Evolutionary conservation across 2,113 vertebrate genomes (phyloP).

Genomic region (Varanus komodoensis): DNA sequence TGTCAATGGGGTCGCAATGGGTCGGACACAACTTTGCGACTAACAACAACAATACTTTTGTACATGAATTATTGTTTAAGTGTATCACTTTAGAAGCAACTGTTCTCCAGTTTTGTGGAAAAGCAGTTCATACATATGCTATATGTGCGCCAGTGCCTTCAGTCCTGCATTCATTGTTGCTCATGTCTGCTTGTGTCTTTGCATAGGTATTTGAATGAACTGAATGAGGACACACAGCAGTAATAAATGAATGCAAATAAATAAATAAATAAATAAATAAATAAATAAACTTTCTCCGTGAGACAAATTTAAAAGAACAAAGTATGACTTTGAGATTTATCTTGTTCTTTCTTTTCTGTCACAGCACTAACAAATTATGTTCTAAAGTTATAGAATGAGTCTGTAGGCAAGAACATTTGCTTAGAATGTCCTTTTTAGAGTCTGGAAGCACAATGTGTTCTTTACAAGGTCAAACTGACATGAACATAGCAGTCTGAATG

Average conservation of each 20-base stretch:
- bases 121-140: no score
- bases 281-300: neutral
- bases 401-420: slow-evolving; percentile 58
- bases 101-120: no score
- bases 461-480: slow-evolving; percentile 79
- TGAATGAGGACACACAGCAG: no score
- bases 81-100: no score
- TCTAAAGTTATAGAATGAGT: slow-evolving; percentile 39
- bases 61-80: no score
- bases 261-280: neutral
- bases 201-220: no score
- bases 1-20: no score
- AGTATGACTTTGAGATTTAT: neutral
- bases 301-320: neutral
- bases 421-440: slow-evolving; percentile 47
- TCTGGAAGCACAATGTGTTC: slow-evolving; percentile 70
- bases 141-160: no score
- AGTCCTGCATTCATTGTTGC: no score
- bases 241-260: neutral
- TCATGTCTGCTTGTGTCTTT: no score
- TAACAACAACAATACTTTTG: no score
- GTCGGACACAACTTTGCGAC: no score
- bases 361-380: slow-evolving; percentile 46
- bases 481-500: slow-evolving; percentile 57
- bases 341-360: neutral